Conservation (phyloP, 2,113 vertebrate species). For the Passer domesticus region DNA sequence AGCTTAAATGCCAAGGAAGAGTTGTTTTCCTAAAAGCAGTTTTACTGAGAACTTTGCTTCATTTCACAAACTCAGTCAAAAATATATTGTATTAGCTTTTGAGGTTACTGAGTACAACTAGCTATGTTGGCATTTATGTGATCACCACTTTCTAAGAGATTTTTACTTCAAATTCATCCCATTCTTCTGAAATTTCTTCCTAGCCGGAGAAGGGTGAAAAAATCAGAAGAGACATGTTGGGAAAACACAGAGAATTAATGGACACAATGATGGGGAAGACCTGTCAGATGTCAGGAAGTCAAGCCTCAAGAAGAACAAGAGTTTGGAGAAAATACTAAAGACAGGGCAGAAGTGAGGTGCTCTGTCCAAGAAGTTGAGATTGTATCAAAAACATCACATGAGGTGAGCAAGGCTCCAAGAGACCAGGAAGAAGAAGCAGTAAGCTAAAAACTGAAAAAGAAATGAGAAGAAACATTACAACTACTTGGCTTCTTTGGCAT, state of each 20-base stretch:
- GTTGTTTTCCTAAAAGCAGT: too few species aligned
- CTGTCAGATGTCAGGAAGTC: neutral
- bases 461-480: neutral
- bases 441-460: neutral
- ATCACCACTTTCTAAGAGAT: neutral
- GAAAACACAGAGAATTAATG: neutral
- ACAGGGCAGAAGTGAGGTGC: too few species aligned
- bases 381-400: neutral
- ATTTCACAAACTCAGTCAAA: too few species aligned
- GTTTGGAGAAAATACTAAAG: too few species aligned
- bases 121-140: too few species aligned
- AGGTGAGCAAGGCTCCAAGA: neutral
- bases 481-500: neutral
- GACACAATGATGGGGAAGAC: neutral
- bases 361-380: too few species aligned
- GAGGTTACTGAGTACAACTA: too few species aligned
- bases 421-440: neutral
- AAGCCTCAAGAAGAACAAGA: neutral
- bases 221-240: neutral
- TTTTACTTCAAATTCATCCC: neutral
- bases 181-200: neutral
- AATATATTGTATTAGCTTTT: too few species aligned
- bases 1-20: too few species aligned
- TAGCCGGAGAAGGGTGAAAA: neutral
- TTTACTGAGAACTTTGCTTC: too few species aligned